Evolutionary conservation across 2,113 vertebrate genomes (phyloP), one percentile per base, ranked within the genome.

Genomic region (Bombycilla garrulus): DNA sequence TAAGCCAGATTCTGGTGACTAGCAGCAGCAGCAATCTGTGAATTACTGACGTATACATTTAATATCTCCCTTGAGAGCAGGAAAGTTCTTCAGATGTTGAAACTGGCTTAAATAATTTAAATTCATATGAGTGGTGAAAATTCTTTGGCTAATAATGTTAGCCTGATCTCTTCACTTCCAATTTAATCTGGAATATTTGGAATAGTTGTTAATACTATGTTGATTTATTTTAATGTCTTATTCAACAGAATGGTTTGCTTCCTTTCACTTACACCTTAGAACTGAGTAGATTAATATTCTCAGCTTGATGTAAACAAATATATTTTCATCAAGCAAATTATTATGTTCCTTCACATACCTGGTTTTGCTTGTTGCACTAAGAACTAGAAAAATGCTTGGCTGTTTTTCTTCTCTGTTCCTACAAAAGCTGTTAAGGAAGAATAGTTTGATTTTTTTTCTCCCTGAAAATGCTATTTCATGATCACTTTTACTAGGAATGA

Each of bases 61-160:
- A 96, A 93, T 93, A 71, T 57, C 47, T 90, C 93, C 62, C 83
- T 64, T 65, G 81, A 91, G 86, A 94, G 66, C 21, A 87, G 81
- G 71, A 87, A 96, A 94, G 78, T 94, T 96, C 87, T 88, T 97
- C 88, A 95, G 64, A 95, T 93, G 86, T 96, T 96, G 92, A 97
- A 97, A 93, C 78, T 94, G 72, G 88, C 78, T 95, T 88, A 97
- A 93, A 89, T 95, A 92, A 95, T 96, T 95, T 89, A 86, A 94
- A 66, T 91, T 94, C 72, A 20, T 92, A 57, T 48, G 40, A 90
- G 53, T 95, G 91, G 56, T 96, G 92, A 96, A 95, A 95, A 95
- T 92, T 95, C 81, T 86, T 95, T 96, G 95, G 94, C 88, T 91
- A 92, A 88, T 91, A 88, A 78, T 47, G 29, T 82, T 96, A 70